Base-by-base conservation (phyloP, 2,797 vertebrate species). In the Hyperoplus lanceolatus region DNA sequence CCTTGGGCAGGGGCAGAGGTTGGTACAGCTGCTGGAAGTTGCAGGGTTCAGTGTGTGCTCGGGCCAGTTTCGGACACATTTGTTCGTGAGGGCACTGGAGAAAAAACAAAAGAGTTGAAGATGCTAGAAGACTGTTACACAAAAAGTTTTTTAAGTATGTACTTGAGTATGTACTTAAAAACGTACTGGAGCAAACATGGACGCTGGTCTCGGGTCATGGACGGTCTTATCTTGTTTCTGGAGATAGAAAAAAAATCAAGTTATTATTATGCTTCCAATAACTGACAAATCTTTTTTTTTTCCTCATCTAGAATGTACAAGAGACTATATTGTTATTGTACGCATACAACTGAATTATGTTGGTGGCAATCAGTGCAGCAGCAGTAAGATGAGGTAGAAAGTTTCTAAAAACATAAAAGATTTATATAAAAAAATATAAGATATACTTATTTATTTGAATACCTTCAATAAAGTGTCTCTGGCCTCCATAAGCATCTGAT, bases 401-500 rank as follows among this genome's bases (percentile, higher is more conserved):
- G 29, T 29, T 29, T 29, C 21, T 29, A 29, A 29, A 29, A 29
- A 29, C 29, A 21, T 21, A 29, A 29, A 29, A 29, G 29, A 49
- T 38, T 58, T 6, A 64, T 43, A 58, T 0, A 57, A 36, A n/a
- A 16, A 49, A 41, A 11, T 2, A 16, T 63, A 0, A 42, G 4
- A 21, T 56, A 8, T 55, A 4, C 36, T 36, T 14, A 1, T 48
- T 42, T 39, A 1, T 46, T 29, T 38, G 0, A 72, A 69, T 68
- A 97, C 97, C 68, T 91, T 88, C 10, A 97, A 84, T 76, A 97
- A 72, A 42, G 91, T 72, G 55, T 96, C 92, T 91, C 96, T 96
- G 82, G 96, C 97, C 38, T 97, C 96, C 96, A 97, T 97, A 3
- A 98, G 94, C 50, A 97, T 94, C 78, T 93, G 91, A 90, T 97